These are phyloP conservation scores for Gymnobelideus leadbeateri DNA, from an alignment of 2,113 vertebrate species.

Conservation along the genomic window DNA sequence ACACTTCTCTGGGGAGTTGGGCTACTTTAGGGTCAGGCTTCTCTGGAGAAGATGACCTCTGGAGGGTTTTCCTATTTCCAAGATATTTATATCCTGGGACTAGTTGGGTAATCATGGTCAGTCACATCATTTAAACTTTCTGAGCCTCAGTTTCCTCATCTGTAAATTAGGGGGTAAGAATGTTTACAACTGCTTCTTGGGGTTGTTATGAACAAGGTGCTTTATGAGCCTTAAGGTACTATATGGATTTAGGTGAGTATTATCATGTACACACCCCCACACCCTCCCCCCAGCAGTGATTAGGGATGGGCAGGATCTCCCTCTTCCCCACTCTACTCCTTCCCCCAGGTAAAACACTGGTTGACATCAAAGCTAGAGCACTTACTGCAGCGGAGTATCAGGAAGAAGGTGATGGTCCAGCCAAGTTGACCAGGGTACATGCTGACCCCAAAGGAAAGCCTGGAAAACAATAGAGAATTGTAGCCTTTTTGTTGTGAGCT, in stretches of 20 bases:
- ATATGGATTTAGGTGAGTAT: not conserved
- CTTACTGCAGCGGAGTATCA: constrained; percentile 82
- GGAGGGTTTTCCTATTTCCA: not conserved
- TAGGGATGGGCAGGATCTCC: not conserved
- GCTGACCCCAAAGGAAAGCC: constrained; percentile 64
- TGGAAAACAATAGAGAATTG: constrained; percentile 51
- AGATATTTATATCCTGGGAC: not conserved
- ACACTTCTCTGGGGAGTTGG: not conserved
- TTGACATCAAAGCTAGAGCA: not conserved
- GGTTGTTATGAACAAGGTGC: not conserved
- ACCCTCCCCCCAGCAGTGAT: not conserved
- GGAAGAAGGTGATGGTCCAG: constrained; percentile 67
- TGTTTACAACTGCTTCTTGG: not conserved
- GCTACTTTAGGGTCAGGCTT: not conserved
- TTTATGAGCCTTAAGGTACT: not conserved
- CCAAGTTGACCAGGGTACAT: constrained; percentile 71
- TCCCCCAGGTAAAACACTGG: rapidly evolving
- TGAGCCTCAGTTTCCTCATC: not conserved
- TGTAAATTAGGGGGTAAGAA: not conserved
- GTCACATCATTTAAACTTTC: not conserved
- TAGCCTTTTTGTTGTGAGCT: not conserved
- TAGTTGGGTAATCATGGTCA: not conserved
- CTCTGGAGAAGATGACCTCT: not conserved
- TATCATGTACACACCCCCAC: not conserved
- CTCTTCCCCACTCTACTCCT: not conserved